Evolutionary conservation across 2,888 invertebrate genomes (phyloP).

Genomic region (Bhutanitis thaidina): DNA sequence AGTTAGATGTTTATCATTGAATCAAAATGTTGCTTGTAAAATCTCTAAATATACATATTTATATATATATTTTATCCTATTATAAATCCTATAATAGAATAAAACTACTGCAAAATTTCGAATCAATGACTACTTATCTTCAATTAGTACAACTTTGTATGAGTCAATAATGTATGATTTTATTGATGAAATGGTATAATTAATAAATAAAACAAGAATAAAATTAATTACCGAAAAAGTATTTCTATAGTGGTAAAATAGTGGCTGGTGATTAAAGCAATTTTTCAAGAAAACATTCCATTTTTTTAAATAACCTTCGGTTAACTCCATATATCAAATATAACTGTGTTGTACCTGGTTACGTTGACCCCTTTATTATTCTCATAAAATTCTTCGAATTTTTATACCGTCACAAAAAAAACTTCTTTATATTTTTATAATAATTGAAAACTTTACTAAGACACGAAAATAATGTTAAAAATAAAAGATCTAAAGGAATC

Average conservation of each 20-base stretch:
- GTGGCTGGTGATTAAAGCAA: not conserved
- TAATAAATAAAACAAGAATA: too few species aligned
- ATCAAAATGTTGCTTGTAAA: constrained; percentile 15
- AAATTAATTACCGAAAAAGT: constrained; percentile 7
- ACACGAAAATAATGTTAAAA: too few species aligned
- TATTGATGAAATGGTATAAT: not conserved
- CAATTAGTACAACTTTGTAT: constrained; percentile 4
- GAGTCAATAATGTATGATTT: not conserved
- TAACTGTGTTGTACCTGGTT: too few species aligned
- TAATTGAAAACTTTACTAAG: too few species aligned
- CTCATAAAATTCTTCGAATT: too few species aligned
- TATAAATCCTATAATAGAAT: not conserved
- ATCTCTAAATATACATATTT: not conserved
- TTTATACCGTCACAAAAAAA: too few species aligned
- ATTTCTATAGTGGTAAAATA: constrained; percentile 7
- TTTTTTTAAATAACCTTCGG: too few species aligned
- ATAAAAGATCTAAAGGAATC: too few species aligned
- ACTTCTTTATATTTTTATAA: too few species aligned
- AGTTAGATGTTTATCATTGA: constrained; percentile 29
- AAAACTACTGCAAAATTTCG: constrained; percentile 6
- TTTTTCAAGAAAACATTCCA: constrained; percentile 12
- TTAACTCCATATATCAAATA: too few species aligned
- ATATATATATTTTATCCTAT: too few species aligned
- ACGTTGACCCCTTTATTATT: not conserved
- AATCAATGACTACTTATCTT: not conserved